phyloP scores from a whole-genome alignment of 2,888 invertebrate genomes.

The Parelbella ahira region DNA sequence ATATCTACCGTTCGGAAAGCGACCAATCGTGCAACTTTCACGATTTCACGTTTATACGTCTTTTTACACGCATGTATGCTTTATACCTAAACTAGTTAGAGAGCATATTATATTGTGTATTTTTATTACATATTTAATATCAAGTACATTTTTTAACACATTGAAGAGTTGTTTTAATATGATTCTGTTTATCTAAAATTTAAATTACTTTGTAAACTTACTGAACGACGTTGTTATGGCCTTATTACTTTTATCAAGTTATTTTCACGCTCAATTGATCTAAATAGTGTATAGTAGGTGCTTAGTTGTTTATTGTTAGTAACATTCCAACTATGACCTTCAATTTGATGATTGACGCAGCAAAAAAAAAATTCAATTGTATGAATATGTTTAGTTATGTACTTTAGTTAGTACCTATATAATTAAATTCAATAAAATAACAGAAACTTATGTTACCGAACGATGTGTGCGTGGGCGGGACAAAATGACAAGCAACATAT shows the following conservation, averaged over 20 bases:
- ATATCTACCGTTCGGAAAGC: conserved; percentile 21
- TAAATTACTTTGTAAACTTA: no score
- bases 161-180: not conserved
- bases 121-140: not conserved
- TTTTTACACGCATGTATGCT: not conserved
- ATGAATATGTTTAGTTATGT: no score
- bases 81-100: no score
- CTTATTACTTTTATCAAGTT: not conserved
- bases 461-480: not conserved
- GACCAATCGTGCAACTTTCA: conserved; percentile 22
- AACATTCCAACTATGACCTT: not conserved
- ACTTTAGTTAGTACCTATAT: no score
- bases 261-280: not conserved
- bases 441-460: no score
- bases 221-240: not conserved
- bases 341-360: not conserved
- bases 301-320: not conserved
- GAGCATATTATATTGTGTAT: no score
- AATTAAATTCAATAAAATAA: no score
- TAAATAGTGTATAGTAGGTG: conserved; percentile 1
- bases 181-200: not conserved
- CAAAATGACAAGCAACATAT: not conserved
- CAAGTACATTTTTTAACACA: not conserved
- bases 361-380: no score
- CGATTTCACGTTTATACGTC: conserved; percentile 17